Conservation (phyloP, 2,797 vertebrate genomes). For the Tangara arthus region DNA sequence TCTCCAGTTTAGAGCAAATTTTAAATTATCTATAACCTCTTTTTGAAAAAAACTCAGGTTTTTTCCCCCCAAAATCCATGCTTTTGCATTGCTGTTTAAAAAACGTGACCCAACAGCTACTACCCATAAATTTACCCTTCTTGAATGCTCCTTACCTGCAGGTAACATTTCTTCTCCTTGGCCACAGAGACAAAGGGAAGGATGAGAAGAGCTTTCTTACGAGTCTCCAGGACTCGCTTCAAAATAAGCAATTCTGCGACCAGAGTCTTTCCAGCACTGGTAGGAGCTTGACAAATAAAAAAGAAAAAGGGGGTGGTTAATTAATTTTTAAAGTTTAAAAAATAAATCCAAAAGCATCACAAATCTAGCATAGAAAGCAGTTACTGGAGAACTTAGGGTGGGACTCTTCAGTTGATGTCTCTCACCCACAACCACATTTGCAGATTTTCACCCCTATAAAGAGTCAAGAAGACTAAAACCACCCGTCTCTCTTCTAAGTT, state of each 20-base stretch:
- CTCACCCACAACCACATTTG: neutral
- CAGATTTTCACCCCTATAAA: neutral
- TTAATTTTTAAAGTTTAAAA: neutral
- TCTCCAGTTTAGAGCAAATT: neutral
- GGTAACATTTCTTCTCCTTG: conserved; percentile 94
- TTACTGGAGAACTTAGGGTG: neutral
- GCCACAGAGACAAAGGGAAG: conserved; percentile 96
- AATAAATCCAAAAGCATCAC: neutral
- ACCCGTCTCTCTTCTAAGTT: neutral
- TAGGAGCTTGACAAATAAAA: conserved; percentile 78
- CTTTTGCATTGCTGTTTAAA: neutral
- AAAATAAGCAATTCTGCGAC: conserved; percentile 94
- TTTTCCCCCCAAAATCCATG: neutral
- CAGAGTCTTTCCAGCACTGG: conserved; percentile 96
- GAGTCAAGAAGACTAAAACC: neutral
- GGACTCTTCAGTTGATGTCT: neutral
- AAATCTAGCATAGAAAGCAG: neutral
- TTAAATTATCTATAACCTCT: neutral
- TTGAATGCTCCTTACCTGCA: conserved; percentile 81
- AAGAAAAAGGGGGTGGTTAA: neutral
- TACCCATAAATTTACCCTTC: neutral
- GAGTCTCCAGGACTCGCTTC: conserved; percentile 91
- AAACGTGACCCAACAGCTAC: neutral
- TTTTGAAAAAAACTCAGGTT: neutral
- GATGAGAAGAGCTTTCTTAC: conserved; percentile 92